A percentile compares a stretch with the other conserved stretches of the same genome.
Evolutionary conservation across 2,888 invertebrate genomes (phyloP).

Genomic region (Heterodera filipjevi): DNA sequence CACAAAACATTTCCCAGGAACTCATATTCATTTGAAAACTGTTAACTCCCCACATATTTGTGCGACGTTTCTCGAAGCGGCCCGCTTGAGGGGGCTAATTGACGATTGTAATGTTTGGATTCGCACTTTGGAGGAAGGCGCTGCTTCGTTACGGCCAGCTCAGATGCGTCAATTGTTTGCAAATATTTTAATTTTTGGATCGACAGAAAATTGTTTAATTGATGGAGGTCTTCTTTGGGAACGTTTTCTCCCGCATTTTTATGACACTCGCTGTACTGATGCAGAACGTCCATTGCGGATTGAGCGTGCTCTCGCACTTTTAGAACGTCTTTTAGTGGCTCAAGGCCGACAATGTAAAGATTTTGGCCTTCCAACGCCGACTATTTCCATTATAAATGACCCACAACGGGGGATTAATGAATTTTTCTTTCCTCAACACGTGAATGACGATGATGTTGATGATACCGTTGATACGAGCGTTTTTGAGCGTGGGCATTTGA

Average conservation of each 20-base stretch:
- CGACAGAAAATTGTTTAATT: not conserved
- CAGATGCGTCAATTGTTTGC: constrained; percentile 19
- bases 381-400: constrained; percentile 1
- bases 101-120: too few species aligned
- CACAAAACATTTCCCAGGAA: constrained; percentile 13
- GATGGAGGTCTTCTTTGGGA: too few species aligned
- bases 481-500: not conserved
- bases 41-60: not conserved
- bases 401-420: constrained; percentile 13
- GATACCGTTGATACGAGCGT: not conserved
- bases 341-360: not conserved
- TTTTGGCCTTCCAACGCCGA: not conserved
- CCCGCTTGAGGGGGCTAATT: too few species aligned
- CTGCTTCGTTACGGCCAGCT: not conserved
- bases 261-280: too few species aligned
- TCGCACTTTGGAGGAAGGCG: constrained; percentile 10
- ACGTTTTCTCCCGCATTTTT: too few species aligned
- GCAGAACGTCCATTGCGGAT: too few species aligned
- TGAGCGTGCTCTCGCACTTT: not conserved
- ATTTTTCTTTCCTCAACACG: constrained; percentile 22
- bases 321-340: not conserved
- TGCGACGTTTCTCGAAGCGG: not conserved
- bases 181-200: constrained; percentile 18
- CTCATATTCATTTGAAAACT: constrained; percentile 6
- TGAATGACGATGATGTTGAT: constrained; percentile 14